These are phyloP conservation scores for Micromussa lordhowensis DNA, from an alignment of 92 coral and sea anemone genomes.

Conservation along the genomic window DNA sequence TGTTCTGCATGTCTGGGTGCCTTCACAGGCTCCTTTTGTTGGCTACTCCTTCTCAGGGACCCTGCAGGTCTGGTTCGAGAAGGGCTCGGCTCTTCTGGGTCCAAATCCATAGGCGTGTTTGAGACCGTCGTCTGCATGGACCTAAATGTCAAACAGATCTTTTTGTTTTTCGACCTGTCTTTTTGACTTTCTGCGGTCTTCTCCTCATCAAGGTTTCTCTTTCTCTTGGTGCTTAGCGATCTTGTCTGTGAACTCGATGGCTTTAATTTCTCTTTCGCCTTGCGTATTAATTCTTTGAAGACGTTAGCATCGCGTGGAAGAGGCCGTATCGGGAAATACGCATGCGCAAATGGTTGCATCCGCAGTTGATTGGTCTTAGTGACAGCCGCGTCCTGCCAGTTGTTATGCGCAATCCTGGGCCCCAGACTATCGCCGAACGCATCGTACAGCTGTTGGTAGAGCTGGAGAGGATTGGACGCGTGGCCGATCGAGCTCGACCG, in stretches of 20 bases:
- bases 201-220: conserved; percentile 21
- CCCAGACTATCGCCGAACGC: conserved; percentile 87
- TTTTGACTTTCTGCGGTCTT: conserved; percentile 32
- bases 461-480: conserved; percentile 68
- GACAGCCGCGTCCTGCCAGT: conserved; percentile 88
- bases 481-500: conserved; percentile 79
- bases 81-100: conserved; percentile 4
- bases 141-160: conserved; percentile 45
- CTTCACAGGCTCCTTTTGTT: neutral
- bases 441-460: conserved; percentile 82
- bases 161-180: conserved; percentile 27
- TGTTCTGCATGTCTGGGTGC: neutral
- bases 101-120: conserved; percentile 6
- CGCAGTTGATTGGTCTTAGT: conserved; percentile 80
- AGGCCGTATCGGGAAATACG: conserved; percentile 88
- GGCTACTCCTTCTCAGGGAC: conserved; percentile 2
- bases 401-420: conserved; percentile 84
- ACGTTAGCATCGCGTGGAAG: conserved; percentile 72
- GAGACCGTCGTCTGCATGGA: conserved; percentile 13
- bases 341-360: conserved; percentile 89
- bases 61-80: neutral
- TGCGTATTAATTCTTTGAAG: conserved; percentile 68
- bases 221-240: neutral
- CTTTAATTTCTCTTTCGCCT: conserved; percentile 58
- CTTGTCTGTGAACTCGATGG: neutral